Evolutionary conservation across 2,113 vertebrate species (phyloP), one percentile per base, ranked within the genome.

Genomic region (Tragelaphus strepsiceros): DNA sequence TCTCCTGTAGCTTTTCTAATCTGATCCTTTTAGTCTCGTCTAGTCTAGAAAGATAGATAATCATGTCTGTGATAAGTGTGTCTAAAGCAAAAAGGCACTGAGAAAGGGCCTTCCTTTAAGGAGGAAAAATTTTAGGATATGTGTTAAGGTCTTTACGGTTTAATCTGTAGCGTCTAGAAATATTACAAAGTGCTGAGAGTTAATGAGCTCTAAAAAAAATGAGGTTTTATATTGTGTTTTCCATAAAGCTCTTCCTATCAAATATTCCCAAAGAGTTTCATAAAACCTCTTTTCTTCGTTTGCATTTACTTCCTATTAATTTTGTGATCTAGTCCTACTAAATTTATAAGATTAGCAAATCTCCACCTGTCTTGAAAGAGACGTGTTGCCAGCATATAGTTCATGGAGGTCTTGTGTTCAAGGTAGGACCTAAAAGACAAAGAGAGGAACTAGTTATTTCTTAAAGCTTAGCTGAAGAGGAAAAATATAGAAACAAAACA

Each of bases 361-460:
- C 97, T 99, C 98, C 99, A 99, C 99, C 99, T 99, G 99, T 99
- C 99, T 98, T 99, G 99, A 99, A 99, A 99, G 98, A 99, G 99
- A 97, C 98, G 99, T 91, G 99, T 99, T 28, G 99, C 99, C 99
- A 99, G 97, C 99, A 99, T 99, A 97, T 99, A 99, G 98, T 99
- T 99, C 99, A 99, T 99, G 77, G 99, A 99, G 86, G 99, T 99
- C 98, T 99, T 99, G 98, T 99, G 99, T 97, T 99, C 99, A 62
- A 99, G 99, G 99, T 99, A 99, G 61, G 98, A 99, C 61, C 99
- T 99, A 94, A 59, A 97, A 97, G 91, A 83, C 59, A 98, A 94
- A 96, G 77, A 93, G 2, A 62, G 24, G 49, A 59, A 77, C 15
- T 51, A 64, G 74, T 97, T 93, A 98, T 94, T 88, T 87, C 7